Evolutionary conservation across 2,888 invertebrate genomes (phyloP), one percentile per base, ranked within the genome.

Genomic region (Dolichopus griseipennis): DNA sequence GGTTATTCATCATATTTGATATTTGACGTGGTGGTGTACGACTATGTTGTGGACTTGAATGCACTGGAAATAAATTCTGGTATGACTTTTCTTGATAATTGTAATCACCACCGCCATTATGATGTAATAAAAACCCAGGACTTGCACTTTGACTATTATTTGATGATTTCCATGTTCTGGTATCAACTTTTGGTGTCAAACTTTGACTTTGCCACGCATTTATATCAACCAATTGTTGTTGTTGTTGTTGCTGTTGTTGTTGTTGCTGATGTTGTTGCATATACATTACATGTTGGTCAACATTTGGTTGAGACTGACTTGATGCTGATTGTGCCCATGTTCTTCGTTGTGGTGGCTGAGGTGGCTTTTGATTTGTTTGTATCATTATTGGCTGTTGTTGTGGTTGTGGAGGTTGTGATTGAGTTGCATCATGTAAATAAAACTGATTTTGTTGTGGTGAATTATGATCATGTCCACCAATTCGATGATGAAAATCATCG

Each of bases 341-440:
- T 73, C 89, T 82, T 10, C 89, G 80, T 77, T 85, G 87, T 67
- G 83, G 76, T 77, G 81, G 76, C 79, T 81, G 79, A 80, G 84
- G 83, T 33, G 52, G 52, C 18, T 52, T 52, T 52, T 52, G 52
- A 6, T 9, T 52, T 52, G 52, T 52, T 52, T 52, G 67, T 18
- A 52, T 52, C 52, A 52, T 52, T 52, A 52, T 18, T 52, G 52
- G 52, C 52, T 52, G 52, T 18, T 52, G 52, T 18, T 9, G 78
- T 71, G 81, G 62, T 66, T 69, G 69, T 83, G 21, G 61, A 70
- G 83, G 74, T 80, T 79, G 78, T 82, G 83, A 52, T 52, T 52
- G 83, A 34, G 79, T 75, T 71, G 85, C 84, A 75, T 91, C 90
- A 78, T 92, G 91, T 74, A 92, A 83, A 81, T 89, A 92, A 81